These are phyloP conservation scores for Psittacus erithacus DNA, from an alignment of 2,113 vertebrate species.

Conservation along the genomic window DNA sequence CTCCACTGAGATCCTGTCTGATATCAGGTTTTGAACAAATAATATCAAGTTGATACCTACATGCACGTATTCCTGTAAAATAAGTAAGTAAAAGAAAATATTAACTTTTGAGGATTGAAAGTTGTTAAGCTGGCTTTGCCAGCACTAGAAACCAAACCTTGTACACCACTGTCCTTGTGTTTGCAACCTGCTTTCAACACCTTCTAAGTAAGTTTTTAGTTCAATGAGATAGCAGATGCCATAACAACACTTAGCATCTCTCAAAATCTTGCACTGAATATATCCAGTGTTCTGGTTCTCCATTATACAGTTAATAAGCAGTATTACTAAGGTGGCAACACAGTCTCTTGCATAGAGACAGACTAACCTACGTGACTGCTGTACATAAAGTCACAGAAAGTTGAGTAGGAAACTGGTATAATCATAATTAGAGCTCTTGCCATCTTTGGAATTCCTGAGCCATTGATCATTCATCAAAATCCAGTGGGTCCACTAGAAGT, in stretches of 20 bases:
- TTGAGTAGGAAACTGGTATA: not conserved
- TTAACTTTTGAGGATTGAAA: not conserved
- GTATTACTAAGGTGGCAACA: not conserved
- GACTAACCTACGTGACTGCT: not conserved
- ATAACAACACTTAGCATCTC: not conserved
- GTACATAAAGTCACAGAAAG: not conserved
- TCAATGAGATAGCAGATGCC: not conserved
- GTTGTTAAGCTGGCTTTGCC: not conserved
- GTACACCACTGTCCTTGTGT: not conserved
- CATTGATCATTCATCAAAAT: not conserved
- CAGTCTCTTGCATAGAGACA: not conserved
- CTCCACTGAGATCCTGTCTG: not conserved
- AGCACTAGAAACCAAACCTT: not conserved
- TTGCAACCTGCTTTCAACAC: not conserved
- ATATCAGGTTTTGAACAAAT: not conserved
- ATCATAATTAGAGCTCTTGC: not conserved
- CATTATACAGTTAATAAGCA: not conserved
- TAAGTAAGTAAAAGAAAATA: not conserved
- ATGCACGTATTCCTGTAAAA: not conserved
- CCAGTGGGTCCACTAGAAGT: not conserved
- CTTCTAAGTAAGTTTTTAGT: not conserved
- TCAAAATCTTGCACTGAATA: not conserved
- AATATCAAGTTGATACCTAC: not conserved
- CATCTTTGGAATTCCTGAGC: not conserved
- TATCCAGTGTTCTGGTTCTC: not conserved